Conservation (phyloP, 2,888 invertebrate species). For the Caradrina clavipalpis region DNA sequence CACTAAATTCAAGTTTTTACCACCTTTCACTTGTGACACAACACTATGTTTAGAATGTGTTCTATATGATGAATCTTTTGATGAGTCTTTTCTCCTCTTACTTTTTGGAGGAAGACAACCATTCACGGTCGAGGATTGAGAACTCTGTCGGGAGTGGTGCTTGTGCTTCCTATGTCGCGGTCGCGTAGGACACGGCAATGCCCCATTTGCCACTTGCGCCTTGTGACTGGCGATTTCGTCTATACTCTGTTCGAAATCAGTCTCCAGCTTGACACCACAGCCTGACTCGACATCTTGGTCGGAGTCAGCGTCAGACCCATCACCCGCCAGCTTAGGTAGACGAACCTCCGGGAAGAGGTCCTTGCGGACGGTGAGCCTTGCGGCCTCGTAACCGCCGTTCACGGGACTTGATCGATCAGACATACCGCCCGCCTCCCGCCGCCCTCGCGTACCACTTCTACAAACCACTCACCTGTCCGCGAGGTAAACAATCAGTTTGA, state of each 20-base stretch:
- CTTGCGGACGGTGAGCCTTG: constrained; percentile 88
- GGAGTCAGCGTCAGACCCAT: constrained; percentile 71
- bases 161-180: constrained; percentile 86
- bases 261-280: constrained; percentile 87
- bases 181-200: constrained; percentile 77
- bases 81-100: constrained; percentile 84
- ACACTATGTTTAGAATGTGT: constrained; percentile 80
- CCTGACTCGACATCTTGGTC: constrained; percentile 76
- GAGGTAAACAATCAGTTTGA: constrained; percentile 91
- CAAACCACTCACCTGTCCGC: constrained; percentile 90
- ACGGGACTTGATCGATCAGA: constrained; percentile 88
- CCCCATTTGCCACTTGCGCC: constrained; percentile 82
- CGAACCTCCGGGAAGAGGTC: constrained; percentile 86
- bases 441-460: constrained; percentile 88
- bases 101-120: constrained; percentile 82
- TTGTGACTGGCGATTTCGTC: constrained; percentile 87
- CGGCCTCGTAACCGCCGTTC: constrained; percentile 88
- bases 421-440: constrained; percentile 89
- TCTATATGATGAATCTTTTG: constrained; percentile 82
- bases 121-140: constrained; percentile 77
- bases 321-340: constrained; percentile 73
- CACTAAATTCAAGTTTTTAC: constrained; percentile 89
- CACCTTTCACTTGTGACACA: constrained; percentile 87
- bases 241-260: constrained; percentile 89
- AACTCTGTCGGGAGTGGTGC: constrained; percentile 82